Conservation (phyloP, 2,888 invertebrate genomes). For the Nycteola revayana region DNA sequence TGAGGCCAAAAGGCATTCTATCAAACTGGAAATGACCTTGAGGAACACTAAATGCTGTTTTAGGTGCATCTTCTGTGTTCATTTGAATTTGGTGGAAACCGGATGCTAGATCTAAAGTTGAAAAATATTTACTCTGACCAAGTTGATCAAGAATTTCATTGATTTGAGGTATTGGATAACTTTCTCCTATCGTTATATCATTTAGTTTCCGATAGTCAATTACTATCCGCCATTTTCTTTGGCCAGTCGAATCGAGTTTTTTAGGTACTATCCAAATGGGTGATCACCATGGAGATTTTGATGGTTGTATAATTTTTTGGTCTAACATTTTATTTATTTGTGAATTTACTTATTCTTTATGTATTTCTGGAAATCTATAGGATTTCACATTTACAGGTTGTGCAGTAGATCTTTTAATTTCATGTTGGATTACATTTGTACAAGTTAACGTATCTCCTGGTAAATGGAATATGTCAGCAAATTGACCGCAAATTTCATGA, state of each 20-base stretch:
- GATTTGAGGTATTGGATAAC: conserved; percentile 2
- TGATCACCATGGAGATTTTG: too few species aligned
- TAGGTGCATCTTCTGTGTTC: neutral
- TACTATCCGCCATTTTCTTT: neutral
- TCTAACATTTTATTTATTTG: conserved; percentile 8
- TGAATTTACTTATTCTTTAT: conserved; percentile 1
- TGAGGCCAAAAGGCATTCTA: too few species aligned
- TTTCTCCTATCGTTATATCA: neutral
- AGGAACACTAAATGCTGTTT: neutral
- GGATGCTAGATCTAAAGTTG: neutral
- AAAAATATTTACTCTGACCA: neutral
- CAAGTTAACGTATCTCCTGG: too few species aligned
- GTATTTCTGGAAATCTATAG: too few species aligned
- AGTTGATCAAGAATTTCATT: conserved; percentile 2
- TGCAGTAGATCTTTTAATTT: too few species aligned
- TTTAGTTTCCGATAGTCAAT: neutral
- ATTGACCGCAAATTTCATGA: too few species aligned
- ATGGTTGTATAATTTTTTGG: too few species aligned
- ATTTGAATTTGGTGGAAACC: neutral
- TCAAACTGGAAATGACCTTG: neutral
- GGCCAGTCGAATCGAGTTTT: neutral
- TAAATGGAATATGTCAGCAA: too few species aligned
- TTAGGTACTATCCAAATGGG: too few species aligned
- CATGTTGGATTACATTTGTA: too few species aligned
- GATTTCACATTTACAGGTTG: too few species aligned